phyloP scores from a whole-genome alignment of 2,797 vertebrate species.

The Acrossocheilus wenchowensis region DNA sequence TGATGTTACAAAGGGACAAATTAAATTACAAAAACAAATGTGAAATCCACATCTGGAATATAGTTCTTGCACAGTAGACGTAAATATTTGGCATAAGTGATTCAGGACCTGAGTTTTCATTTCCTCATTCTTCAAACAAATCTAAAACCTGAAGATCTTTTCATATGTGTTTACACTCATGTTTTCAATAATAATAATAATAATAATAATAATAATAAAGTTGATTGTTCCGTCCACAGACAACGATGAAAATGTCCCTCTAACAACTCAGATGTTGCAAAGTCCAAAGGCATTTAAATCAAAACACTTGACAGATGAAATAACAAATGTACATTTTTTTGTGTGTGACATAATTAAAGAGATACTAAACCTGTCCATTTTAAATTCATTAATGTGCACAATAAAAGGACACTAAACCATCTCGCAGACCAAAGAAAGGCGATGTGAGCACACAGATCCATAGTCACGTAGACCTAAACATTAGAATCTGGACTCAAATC shows the following conservation, averaged over 20 bases:
- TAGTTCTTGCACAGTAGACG: conserved; percentile 64
- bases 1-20: conserved; percentile 41
- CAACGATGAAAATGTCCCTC: conserved; percentile 22
- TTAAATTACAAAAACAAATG: conserved; percentile 10
- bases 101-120: conserved; percentile 77
- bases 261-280: background rate
- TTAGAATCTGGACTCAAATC: background rate
- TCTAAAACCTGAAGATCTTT: conserved; percentile 33
- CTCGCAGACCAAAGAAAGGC: conserved; percentile 36
- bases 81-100: conserved; percentile 75
- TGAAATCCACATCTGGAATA: conserved; percentile 45
- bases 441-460: conserved; percentile 7
- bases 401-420: conserved; percentile 21
- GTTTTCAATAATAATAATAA: conserved; percentile 4
- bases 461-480: conserved; percentile 7
- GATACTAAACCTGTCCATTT: background rate
- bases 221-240: conserved; percentile 35
- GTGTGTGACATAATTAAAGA: background rate
- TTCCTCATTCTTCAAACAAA: conserved; percentile 56
- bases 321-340: background rate
- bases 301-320: background rate
- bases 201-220: background rate
- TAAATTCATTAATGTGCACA: background rate
- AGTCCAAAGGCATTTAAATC: conserved; percentile 2
- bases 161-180: conserved; percentile 13